Evolutionary conservation across 2,113 vertebrate species (phyloP), one percentile per base, ranked within the genome.

Genomic region (Choloepus hoffmanni): DNA sequence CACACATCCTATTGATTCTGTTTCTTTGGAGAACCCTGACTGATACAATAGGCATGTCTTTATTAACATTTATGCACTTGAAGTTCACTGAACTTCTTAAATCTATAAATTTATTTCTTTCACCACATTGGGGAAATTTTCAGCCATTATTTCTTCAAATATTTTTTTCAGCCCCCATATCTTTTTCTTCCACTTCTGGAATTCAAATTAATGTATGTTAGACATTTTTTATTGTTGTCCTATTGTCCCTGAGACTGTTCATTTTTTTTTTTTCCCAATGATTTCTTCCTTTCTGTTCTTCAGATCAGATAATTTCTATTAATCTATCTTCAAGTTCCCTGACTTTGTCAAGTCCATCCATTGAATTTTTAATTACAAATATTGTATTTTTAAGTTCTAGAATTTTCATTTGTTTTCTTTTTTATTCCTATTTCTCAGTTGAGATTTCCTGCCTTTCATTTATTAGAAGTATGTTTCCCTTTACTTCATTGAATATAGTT

Each of bases 291-390:
- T 53, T 78, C 21, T 70, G n/a, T 79, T 68, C 70, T 65, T 89
- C 48, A 77, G 50, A 67, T 16, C 77, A 7, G 55, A 79, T 9
- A 30, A 63, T 50, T 92, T 74, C 63, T 65, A n/a, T 43, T 30
- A 8, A 60, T 60, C 33, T 74, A 30, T 14, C 40, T 93, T 79
- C 16, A 81, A 36, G 60, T 60, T n/a, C 15, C 65, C 50, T 82
- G 19, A 43, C 43, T 55, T 50, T 1, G 40, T 62, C 50, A 85
- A 45, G 67, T 82, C 30, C 7, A 13, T 62, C 82, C 43, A 77
- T n/a, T 95, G 55, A 70, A 72, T 77, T 93, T 86, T 60, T 36
- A 76, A 77, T 70, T 91, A 83, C n/a, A 83, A 63, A 74, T n/a
- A 90, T 33, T 84, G 19, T 58, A n/a, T 13, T 88, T 94, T 73